Base-by-base conservation (phyloP, 2,797 vertebrate genomes). In the Lepidocolaptes lacrymiger region DNA sequence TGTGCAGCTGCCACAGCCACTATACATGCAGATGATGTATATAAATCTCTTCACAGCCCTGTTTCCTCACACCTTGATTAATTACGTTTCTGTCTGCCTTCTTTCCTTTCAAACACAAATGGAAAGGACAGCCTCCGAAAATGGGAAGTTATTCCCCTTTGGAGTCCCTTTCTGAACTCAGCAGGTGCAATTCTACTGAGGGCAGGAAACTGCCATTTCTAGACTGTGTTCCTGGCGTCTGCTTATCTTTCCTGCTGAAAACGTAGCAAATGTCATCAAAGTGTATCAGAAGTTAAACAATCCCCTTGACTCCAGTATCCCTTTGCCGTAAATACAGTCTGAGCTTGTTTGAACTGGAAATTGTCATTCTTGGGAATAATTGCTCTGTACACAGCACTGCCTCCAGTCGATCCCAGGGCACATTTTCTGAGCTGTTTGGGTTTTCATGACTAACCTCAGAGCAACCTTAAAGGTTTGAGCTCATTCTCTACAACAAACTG, bases 221-320 rank as follows among this genome's bases (percentile, higher is more conserved):
- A 54, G 39, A 55, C 81, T 48, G 1, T 76, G 84, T 93, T 95
- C 82, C 91, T 72, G 92, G 69, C 36, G 2, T 85, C 95, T 96
- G 89, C 93, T 96, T 95, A 93, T 96, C 94, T 96, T 92, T 84
- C 82, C 94, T 95, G 91, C 85, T 96, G 82, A 74, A 95, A 96
- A 93, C 0, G 1, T 6, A 83, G 91, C 64, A 63, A 79, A 85
- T 86, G 82, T 81, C 85, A 96, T 95, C 94, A 95, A 96, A 97
- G 95, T 37, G 14, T 58, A 96, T 81, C 63, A 81, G 48, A 89
- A 92, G 56, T 88, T 91, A 74, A 92, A 95, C 80, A 97, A 76
- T 74, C 44, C 85, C 86, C 83, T 77, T 28, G 69, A 76, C 77
- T 92, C 43, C 82, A 51, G 66, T 6, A 63, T 36, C 32, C 49